These are phyloP conservation scores for Dendrolimus punctatus DNA, from an alignment of 1,140 invertebrate genomes.

Conservation along the genomic window DNA sequence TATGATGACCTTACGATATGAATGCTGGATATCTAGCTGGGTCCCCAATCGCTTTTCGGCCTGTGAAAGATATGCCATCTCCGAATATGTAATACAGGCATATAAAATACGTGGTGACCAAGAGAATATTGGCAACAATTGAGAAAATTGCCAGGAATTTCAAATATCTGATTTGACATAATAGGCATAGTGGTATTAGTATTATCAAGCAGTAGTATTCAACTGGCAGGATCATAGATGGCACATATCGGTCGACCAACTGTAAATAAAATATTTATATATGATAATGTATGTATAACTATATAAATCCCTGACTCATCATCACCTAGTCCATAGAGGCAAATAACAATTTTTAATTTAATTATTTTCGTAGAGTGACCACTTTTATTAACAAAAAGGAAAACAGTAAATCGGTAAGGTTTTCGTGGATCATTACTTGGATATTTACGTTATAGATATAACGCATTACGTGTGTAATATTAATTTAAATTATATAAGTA, in stretches of 20 bases:
- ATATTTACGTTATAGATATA: too few relatives aligned
- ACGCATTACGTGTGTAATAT: too few relatives aligned
- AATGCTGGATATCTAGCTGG: slow-evolving; percentile 53
- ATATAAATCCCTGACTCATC: too few relatives aligned
- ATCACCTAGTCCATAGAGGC: too few relatives aligned
- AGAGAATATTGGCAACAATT: slow-evolving; percentile 78
- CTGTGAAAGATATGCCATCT: slow-evolving; percentile 52
- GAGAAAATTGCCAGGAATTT: slow-evolving; percentile 85
- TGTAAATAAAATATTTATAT: slow-evolving; percentile 35
- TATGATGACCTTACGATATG: slow-evolving; percentile 47
- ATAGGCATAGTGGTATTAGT: slow-evolving; percentile 73
- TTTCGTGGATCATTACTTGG: too few relatives aligned
- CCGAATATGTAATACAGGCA: slow-evolving; percentile 83
- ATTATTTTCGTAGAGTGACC: too few relatives aligned
- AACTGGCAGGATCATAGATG: slow-evolving; percentile 40
- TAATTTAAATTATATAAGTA: too few relatives aligned
- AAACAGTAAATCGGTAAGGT: too few relatives aligned
- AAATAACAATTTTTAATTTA: too few relatives aligned
- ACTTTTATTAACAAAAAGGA: too few relatives aligned
- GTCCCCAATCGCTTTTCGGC: slow-evolving; percentile 58
- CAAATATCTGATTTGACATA: slow-evolving; percentile 79
- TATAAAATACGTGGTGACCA: slow-evolving; percentile 78
- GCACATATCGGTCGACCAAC: slow-evolving; percentile 60
- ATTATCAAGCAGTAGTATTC: slow-evolving; percentile 75
- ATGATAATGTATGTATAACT: slow-evolving; percentile 1